Evolutionary conservation across 2,888 invertebrate species (phyloP).

Genomic region (Drosophila affinis): DNA sequence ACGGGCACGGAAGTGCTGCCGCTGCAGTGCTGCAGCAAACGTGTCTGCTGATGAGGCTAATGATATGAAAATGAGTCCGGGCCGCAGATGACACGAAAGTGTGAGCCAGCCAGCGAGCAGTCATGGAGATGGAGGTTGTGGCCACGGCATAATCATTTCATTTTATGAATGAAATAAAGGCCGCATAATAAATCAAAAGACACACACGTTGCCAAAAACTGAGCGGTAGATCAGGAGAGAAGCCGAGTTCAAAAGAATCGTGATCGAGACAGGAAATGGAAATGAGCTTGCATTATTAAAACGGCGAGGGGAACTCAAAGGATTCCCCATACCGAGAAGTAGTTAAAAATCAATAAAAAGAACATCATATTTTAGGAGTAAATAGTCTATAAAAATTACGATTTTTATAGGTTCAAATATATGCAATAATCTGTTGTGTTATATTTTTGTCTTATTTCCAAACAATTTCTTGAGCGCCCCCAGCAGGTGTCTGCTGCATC

Average conservation of each 20-base stretch:
- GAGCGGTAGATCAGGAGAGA: not conserved
- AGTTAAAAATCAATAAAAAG: not conserved
- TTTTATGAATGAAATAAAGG: constrained; percentile 71
- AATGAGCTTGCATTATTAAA: constrained; percentile 57
- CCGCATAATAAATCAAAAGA: constrained; percentile 68
- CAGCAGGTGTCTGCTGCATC: constrained; percentile 22
- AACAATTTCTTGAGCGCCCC: constrained; percentile 11
- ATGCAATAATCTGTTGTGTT: no score
- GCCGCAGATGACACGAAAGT: constrained; percentile 71
- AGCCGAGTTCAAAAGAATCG: constrained; percentile 48
- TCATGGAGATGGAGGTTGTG: not conserved
- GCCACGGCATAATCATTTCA: constrained; percentile 50
- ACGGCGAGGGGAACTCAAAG: constrained; percentile 16
- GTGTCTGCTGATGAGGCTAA: constrained; percentile 67
- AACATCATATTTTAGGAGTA: not conserved
- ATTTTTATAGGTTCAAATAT: not conserved
- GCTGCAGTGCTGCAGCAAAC: constrained; percentile 13
- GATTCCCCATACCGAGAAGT: not conserved
- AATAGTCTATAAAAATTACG: not conserved
- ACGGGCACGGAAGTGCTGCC: constrained; percentile 41
- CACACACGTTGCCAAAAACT: constrained; percentile 50
- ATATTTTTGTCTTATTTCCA: no score
- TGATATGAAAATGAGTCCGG: constrained; percentile 81
- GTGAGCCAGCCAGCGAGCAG: constrained; percentile 30
- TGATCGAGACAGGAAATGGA: constrained; percentile 72